A percentile compares a stretch with the other conserved stretches of the same genome.
Conservation (phyloP, 2,888 invertebrate genomes). For the Ernsta delagoae region DNA sequence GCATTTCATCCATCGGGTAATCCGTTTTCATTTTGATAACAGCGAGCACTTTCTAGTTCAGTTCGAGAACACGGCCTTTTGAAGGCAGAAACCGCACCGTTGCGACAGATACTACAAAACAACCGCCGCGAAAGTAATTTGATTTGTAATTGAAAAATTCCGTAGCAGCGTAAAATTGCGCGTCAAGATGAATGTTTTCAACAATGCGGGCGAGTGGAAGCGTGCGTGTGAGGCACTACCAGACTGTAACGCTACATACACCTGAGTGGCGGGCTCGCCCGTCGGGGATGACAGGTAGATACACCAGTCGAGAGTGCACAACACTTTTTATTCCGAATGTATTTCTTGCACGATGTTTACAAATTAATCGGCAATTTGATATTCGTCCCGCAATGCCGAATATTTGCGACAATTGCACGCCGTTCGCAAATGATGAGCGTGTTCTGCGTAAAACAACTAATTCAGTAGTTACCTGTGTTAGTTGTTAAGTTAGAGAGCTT, state of each 20-base stretch:
- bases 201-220: slow-evolving; percentile 35
- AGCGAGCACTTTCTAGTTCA: slow-evolving; percentile 65
- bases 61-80: slow-evolving; percentile 53
- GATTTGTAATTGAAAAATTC: slow-evolving; percentile 72
- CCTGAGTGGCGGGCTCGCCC: slow-evolving; percentile 60
- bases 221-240: slow-evolving; percentile 60
- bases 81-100: slow-evolving; percentile 60
- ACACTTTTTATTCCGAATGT: slow-evolving; percentile 65
- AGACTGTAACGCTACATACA: slow-evolving; percentile 65
- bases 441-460: neutral
- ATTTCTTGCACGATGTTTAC: slow-evolving; percentile 50
- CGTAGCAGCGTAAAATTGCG: slow-evolving; percentile 47
- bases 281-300: slow-evolving; percentile 61
- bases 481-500: no score
- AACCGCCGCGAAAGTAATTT: slow-evolving; percentile 65
- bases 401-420: slow-evolving; percentile 37
- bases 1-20: slow-evolving; percentile 83
- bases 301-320: slow-evolving; percentile 58
- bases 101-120: slow-evolving; percentile 58
- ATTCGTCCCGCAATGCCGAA: slow-evolving; percentile 42
- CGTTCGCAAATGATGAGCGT: slow-evolving; percentile 36
- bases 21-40: slow-evolving; percentile 78
- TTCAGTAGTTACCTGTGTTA: no score
- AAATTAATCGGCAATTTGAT: slow-evolving; percentile 47
- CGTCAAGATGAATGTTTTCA: slow-evolving; percentile 43